Base-by-base conservation (phyloP, 2,888 invertebrate genomes). In the Linnaemya vulpina region DNA sequence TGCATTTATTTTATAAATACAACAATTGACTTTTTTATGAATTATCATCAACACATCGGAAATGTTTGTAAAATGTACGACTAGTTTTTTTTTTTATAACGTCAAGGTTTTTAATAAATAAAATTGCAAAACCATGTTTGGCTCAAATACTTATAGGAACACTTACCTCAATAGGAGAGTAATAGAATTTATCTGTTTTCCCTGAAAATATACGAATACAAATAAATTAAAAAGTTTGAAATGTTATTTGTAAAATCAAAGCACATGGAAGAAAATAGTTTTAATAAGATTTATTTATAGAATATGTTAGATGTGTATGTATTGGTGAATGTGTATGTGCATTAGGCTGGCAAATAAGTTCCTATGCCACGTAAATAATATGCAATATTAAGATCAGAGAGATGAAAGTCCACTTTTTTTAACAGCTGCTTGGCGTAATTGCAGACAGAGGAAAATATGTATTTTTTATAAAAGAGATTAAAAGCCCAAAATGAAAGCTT, bases 101-200 rank as follows among this genome's bases (percentile, higher is more conserved):
- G 80, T 73, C 83, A 86, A 87, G 87, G 83, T 83, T 86, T 68
- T 68, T 78, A 71, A 43, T 43, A 71, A 71, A 84, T 87, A 82
- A 82, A 81, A 83, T 87, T 76, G 70, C 17, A 73, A 60, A 17
- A 43, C 30, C 78, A 10, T 76, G 67, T 67, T 65, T 76, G 58
- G 51, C 62, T 74, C 51, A 70, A 55, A 63, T 51, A 63, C 38
- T 40, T n/a, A 70, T 70, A 17, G 40, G 40, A 55, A 3, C 55
- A 70, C 55, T 51, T 30, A 38, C 35, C 53, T 25, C 0, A 20
- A 63, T 43, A 17, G 11, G 10, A 55, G 2, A 38, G 53, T 38
- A 22, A 68, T 68, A 53, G 38, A 40, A 53, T 53, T n/a, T 38
- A 53, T 38, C 13, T 53, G 38, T 11, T 35, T 53, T 53, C 35